Conservation (phyloP, 2,888 invertebrate genomes). For the Caenorhabditis virilis region DNA sequence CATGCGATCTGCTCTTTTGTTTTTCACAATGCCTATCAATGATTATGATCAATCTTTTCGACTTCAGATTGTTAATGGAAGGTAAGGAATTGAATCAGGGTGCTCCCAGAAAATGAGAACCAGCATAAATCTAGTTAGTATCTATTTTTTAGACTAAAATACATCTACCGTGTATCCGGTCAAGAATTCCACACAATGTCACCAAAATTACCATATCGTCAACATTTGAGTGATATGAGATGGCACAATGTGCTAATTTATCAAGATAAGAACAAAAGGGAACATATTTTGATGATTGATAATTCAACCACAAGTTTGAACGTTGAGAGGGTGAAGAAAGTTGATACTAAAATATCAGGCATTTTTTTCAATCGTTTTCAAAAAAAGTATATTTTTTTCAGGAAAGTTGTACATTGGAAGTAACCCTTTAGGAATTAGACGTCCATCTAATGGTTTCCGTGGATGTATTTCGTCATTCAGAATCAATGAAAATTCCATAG, state of each 20-base stretch:
- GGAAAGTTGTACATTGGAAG: slow-evolving; percentile 36
- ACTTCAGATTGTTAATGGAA: slow-evolving; percentile 46
- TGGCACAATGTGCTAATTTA: slow-evolving; percentile 56
- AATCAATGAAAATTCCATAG: slow-evolving; percentile 47
- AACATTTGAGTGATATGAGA: slow-evolving; percentile 56
- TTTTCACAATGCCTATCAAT: slow-evolving; percentile 43
- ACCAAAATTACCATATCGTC: slow-evolving; percentile 40
- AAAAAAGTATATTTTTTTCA: slow-evolving; percentile 1
- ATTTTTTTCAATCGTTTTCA: not conserved
- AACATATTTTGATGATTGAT: slow-evolving; percentile 52
- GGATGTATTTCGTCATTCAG: slow-evolving; percentile 50
- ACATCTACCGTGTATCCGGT: slow-evolving; percentile 39
- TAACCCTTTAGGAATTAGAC: slow-evolving; percentile 21
- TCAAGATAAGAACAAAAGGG: slow-evolving; percentile 46
- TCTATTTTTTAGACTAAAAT: slow-evolving; percentile 43
- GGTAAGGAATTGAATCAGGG: slow-evolving; percentile 20
- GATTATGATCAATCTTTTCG: slow-evolving; percentile 36
- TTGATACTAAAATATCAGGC: slow-evolving; percentile 18
- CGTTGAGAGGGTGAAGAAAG: slow-evolving; percentile 20
- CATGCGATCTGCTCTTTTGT: slow-evolving; percentile 45
- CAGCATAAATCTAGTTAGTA: too few relatives aligned
- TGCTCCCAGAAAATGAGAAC: not conserved
- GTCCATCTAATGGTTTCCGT: slow-evolving; percentile 41
- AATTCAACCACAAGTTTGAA: slow-evolving; percentile 46
- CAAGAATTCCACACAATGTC: slow-evolving; percentile 41